Percentiles rank a stretch among this genome's conserved stretches.
Evolutionary conservation across 2,113 vertebrate species (phyloP).

Genomic region (Nerophis lumbriciformis): DNA sequence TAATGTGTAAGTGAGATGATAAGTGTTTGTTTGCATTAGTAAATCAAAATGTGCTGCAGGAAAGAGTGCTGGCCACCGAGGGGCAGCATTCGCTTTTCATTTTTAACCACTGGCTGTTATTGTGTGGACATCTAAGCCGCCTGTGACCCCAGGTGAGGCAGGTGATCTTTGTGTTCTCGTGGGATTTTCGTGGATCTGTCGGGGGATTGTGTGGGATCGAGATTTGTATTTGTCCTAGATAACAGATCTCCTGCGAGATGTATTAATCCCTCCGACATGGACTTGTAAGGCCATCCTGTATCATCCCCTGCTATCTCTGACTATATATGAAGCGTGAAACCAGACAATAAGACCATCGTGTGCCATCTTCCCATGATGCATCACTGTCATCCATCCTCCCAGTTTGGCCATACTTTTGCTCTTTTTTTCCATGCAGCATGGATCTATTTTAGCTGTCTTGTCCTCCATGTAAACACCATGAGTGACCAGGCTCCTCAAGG

Average conservation of each 20-base stretch:
- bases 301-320: constrained; percentile 13
- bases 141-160: constrained; percentile 10
- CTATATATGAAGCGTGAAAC: constrained; percentile 34
- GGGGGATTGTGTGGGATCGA: constrained; percentile 24
- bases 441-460: constrained; percentile 13
- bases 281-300: constrained; percentile 48
- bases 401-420: constrained; percentile 21
- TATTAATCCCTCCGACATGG: constrained; percentile 31
- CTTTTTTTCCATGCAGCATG: neutral
- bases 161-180: constrained; percentile 18
- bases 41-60: neutral
- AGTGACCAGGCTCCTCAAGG: neutral
- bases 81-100: neutral
- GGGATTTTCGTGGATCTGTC: neutral
- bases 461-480: constrained; percentile 4
- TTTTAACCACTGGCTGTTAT: neutral
- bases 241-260: neutral
- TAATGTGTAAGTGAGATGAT: neutral
- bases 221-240: constrained; percentile 24
- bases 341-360: neutral
- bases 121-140: neutral
- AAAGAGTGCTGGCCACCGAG: neutral
- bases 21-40: neutral
- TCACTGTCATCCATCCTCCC: constrained; percentile 16
- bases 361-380: constrained; percentile 21